phyloP scores from a whole-genome alignment of 53 echinoderm and acorn worm genomes.

The Crossaster papposus region DNA sequence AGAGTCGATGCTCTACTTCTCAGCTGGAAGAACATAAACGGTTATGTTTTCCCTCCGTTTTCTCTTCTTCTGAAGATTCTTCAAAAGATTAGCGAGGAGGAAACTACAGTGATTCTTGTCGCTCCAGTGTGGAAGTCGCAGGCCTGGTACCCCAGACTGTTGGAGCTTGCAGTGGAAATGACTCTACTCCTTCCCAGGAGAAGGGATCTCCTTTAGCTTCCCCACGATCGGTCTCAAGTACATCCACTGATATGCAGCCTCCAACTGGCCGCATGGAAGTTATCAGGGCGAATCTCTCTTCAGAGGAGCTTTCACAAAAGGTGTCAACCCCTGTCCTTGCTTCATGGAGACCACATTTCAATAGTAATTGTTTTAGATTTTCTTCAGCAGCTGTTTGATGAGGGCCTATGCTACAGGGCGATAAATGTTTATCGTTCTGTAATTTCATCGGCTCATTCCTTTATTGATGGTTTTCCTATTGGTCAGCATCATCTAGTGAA shows the following conservation, averaged over 20 bases:
- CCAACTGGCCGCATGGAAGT: slow-evolving; percentile 29
- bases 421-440: slow-evolving; percentile 22
- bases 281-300: slow-evolving; percentile 16
- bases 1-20: no score
- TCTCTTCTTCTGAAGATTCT: no score
- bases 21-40: no score
- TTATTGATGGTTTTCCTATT: not conserved
- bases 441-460: not conserved
- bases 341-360: not conserved
- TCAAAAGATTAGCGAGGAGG: no score
- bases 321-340: slow-evolving; percentile 9
- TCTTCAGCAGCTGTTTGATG: slow-evolving; percentile 4
- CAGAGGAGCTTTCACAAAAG: not conserved
- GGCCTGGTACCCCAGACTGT: no score
- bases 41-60: no score
- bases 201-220: no score
- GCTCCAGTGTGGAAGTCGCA: no score
- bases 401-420: slow-evolving; percentile 1
- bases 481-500: not conserved
- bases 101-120: no score
- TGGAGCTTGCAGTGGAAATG: no score
- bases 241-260: slow-evolving; percentile 17
- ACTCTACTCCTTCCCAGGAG: no score
- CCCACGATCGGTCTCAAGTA: not conserved
- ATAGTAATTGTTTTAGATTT: not conserved